A percentile compares a stretch with the other conserved stretches of the same genome.
Evolutionary conservation across 2,888 invertebrate genomes (phyloP).

Genomic region (Netelia inedita): DNA sequence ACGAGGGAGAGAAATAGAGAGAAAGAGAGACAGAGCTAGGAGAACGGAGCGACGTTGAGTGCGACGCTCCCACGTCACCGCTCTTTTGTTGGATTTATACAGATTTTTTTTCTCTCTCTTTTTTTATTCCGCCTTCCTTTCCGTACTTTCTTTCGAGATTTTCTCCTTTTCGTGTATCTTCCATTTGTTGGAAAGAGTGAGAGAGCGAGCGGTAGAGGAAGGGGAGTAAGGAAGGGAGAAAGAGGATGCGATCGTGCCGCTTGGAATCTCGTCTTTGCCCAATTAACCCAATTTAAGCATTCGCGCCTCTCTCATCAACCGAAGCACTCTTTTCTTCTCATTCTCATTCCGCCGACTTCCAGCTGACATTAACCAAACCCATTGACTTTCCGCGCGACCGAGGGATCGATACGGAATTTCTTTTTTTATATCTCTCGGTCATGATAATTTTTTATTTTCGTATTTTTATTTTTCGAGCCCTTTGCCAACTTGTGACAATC

Average conservation of each 20-base stretch:
- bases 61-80: constrained; percentile 26
- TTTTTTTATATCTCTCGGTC: neutral
- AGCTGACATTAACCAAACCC: constrained; percentile 6
- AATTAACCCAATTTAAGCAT: constrained; percentile 67
- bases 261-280: constrained; percentile 63
- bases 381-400: constrained; percentile 23
- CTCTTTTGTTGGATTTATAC: constrained; percentile 48
- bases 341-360: neutral
- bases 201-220: neutral
- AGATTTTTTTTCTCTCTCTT: constrained; percentile 8
- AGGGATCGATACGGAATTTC: neutral
- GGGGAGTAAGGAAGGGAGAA: neutral
- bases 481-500: too few relatives aligned
- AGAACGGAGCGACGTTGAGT: constrained; percentile 4
- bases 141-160: constrained; percentile 2
- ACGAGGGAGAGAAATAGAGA: neutral
- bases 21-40: too few relatives aligned
- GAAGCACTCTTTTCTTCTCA: constrained; percentile 13
- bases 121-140: constrained; percentile 20
- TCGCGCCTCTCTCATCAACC: constrained; percentile 8
- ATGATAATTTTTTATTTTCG: neutral
- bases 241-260: constrained; percentile 40
- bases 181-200: neutral
- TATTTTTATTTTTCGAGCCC: neutral
- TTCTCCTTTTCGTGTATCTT: constrained; percentile 10